Evolutionary conservation across 92 coral and sea anemone genomes (phyloP).

Genomic region (Anthopleura xanthogrammica): DNA sequence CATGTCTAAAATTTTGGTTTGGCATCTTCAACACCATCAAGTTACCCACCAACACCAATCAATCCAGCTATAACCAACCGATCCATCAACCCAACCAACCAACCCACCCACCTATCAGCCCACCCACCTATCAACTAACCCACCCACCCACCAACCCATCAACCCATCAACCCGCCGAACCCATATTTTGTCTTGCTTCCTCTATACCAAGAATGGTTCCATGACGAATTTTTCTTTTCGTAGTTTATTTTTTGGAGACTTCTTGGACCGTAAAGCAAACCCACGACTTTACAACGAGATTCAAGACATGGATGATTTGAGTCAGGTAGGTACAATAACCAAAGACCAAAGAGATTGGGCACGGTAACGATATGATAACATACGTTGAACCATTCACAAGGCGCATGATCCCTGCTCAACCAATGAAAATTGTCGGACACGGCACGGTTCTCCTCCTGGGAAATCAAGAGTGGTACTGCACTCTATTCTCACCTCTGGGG

Average conservation of each 20-base stretch:
- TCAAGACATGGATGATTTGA: constrained; percentile 73
- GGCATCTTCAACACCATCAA: no score
- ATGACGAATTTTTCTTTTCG: background rate
- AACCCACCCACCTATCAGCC: background rate
- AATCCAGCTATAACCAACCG: no score
- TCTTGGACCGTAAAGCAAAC: constrained; percentile 81
- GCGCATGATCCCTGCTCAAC: background rate
- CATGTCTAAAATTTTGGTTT: no score
- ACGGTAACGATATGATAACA: background rate
- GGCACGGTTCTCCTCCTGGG: no score
- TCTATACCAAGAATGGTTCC: background rate
- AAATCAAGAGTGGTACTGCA: no score
- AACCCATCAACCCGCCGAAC: no score
- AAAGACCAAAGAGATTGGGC: background rate
- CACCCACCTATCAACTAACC: no score
- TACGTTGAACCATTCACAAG: background rate
- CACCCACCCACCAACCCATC: no score
- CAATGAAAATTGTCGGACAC: no score
- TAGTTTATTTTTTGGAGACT: constrained; percentile 96
- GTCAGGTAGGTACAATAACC: constrained; percentile 49
- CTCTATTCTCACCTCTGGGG: no score
- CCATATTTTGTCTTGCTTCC: no score
- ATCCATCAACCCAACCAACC: background rate
- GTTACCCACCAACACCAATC: no score
- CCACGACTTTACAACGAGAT: constrained; percentile 90